A percentile compares a stretch with the other conserved stretches of the same genome.
Evolutionary conservation across 2,113 vertebrate genomes (phyloP).

Genomic region (Enhydra lutris): DNA sequence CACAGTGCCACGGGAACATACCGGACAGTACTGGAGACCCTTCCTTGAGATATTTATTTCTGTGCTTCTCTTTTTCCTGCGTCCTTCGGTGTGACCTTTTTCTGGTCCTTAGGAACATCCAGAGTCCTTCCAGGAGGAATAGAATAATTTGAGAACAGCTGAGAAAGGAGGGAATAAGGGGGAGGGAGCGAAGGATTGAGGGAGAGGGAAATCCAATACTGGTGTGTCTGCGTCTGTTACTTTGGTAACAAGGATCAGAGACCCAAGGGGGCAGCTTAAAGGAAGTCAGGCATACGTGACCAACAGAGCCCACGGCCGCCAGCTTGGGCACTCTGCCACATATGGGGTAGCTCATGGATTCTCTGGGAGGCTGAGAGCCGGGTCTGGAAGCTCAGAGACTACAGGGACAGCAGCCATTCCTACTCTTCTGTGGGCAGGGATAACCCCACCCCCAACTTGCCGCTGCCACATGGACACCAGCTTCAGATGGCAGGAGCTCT

Average conservation of each 20-base stretch:
- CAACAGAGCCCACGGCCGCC: background rate
- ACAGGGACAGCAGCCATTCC: background rate
- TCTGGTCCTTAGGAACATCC: background rate
- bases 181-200: background rate
- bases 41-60: background rate
- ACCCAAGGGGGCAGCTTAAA: background rate
- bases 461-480: too few relatives aligned
- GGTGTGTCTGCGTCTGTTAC: background rate
- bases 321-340: background rate
- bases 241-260: background rate
- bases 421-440: background rate
- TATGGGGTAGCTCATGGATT: accelerated
- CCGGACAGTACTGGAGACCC: background rate
- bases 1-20: background rate
- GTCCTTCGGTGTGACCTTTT: background rate
- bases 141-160: background rate
- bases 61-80: background rate
- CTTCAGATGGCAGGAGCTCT: background rate
- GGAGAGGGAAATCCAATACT: background rate
- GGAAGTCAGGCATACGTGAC: too few relatives aligned
- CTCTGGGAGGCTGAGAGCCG: background rate
- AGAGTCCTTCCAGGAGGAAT: background rate
- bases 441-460: background rate
- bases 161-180: background rate
- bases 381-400: background rate